These are phyloP conservation scores for Dorcus hopei DNA, from an alignment of 2,888 invertebrate genomes.

Conservation along the genomic window DNA sequence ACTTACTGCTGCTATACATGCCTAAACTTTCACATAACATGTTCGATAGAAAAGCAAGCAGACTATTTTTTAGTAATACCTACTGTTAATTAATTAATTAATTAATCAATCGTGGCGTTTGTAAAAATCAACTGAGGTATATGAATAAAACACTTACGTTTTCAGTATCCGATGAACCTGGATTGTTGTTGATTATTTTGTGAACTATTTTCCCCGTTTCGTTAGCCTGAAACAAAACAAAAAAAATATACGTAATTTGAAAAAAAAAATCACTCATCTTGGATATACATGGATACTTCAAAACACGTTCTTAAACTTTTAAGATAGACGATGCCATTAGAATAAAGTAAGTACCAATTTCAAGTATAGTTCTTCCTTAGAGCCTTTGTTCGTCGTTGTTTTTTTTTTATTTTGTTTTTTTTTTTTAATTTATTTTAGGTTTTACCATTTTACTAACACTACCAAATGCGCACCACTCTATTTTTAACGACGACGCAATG, in stretches of 20 bases:
- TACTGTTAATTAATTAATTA: too few species aligned
- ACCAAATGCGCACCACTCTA: background rate
- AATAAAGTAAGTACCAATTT: conserved; percentile 18
- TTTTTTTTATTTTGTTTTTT: too few species aligned
- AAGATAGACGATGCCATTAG: background rate
- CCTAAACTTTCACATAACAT: too few species aligned
- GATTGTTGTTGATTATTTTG: conserved; percentile 22
- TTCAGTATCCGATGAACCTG: conserved; percentile 15
- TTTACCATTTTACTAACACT: too few species aligned
- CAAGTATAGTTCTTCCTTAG: background rate
- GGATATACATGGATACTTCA: too few species aligned
- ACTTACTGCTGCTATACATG: too few species aligned
- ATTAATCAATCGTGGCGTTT: conserved; percentile 17
- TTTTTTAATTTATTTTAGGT: too few species aligned
- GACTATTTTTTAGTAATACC: too few species aligned
- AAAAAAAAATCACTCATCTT: background rate
- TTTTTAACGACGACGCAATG: background rate
- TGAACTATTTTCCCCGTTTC: conserved; percentile 22
- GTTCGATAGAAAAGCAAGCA: too few species aligned
- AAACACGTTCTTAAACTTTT: background rate
- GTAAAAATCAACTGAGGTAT: conserved; percentile 19
- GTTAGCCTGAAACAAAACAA: conserved; percentile 18
- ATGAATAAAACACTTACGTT: conserved; percentile 23
- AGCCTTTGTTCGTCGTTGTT: background rate
- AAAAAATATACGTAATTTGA: conserved; percentile 1